Base-by-base conservation (phyloP, 2,888 invertebrate species). In the Drosophila diplacantha region DNA sequence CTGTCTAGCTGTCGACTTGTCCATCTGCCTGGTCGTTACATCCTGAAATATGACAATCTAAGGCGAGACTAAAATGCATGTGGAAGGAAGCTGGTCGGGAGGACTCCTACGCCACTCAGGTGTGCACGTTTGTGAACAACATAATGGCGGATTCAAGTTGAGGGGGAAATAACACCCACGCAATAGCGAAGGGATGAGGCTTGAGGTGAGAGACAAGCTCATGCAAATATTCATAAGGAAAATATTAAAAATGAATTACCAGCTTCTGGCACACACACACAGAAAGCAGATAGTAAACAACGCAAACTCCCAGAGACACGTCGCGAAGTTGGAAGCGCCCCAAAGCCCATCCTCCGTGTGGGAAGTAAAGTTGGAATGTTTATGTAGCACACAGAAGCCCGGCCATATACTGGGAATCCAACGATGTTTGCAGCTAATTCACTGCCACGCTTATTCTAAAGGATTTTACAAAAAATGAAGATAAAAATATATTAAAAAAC, bases 21-120 rank as follows among this genome's bases (percentile, higher is more conserved):
- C 81, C 72, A 78, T 72, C 71, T 68, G 59, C 37, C 66, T 72
- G 61, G 64, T 71, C 61, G 71, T 76, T 79, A 79, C 76, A 79
- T 74, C 49, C 37, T 69, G 74, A 76, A 78, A 74, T 75, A 79
- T 76, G 81, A 81, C 79, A 81, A 81, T 78, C 66, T 67, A 43
- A 41, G 39, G 34, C 34, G n/a, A 31, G 20, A 34, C 37, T 31
- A n/a, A 39, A 46, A 62, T 22, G 46, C 18, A 31, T 24, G 39
- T 35, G 39, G 53, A 60, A 47, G 43, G 53, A 44, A 62, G 46
- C 26, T 26, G 22, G 22, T 34, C 29, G 22, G 49, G 9, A 58
- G 59, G 41, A 60, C 22, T 51, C 22, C 26, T 34, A 16, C 44
- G 38, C 39, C 72, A 67, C 71, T 74, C 73, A 70, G 70, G 68